These are phyloP conservation scores for Euura saliciscinereae DNA, from an alignment of 1,140 invertebrate species.

Conservation along the genomic window DNA sequence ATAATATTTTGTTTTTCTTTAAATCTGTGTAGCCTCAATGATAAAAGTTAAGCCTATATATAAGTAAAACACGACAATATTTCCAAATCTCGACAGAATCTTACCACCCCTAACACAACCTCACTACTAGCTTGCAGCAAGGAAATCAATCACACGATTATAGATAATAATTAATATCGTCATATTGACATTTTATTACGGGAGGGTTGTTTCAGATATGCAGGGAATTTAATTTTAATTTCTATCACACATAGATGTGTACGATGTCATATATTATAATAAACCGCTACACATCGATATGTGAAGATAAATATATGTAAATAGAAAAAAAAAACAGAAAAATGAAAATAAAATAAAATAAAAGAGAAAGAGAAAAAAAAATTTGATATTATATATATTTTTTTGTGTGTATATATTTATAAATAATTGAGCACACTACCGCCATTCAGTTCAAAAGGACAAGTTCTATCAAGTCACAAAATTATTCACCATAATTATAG, in stretches of 20 bases:
- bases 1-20: constrained; percentile 29
- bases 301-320: background rate
- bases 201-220: background rate
- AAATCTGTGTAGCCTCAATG: constrained; percentile 29
- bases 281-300: too few species aligned
- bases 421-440: constrained; percentile 7
- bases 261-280: background rate
- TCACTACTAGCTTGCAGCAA: too few species aligned
- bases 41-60: constrained; percentile 36
- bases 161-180: too few species aligned
- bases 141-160: too few species aligned
- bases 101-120: too few species aligned
- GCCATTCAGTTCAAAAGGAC: constrained; percentile 3
- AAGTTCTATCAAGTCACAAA: constrained; percentile 4
- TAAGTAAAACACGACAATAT: constrained; percentile 37
- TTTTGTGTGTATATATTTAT: background rate
- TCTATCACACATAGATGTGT: background rate
- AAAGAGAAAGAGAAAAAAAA: background rate
- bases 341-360: background rate
- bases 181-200: background rate
- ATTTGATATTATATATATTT: background rate
- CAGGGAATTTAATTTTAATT: background rate
- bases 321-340: background rate
- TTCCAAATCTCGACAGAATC: constrained; percentile 38
- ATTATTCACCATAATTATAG: constrained; percentile 7